Base-by-base conservation (phyloP, 2,888 invertebrate species). In the Temnothorax unifasciatus region DNA sequence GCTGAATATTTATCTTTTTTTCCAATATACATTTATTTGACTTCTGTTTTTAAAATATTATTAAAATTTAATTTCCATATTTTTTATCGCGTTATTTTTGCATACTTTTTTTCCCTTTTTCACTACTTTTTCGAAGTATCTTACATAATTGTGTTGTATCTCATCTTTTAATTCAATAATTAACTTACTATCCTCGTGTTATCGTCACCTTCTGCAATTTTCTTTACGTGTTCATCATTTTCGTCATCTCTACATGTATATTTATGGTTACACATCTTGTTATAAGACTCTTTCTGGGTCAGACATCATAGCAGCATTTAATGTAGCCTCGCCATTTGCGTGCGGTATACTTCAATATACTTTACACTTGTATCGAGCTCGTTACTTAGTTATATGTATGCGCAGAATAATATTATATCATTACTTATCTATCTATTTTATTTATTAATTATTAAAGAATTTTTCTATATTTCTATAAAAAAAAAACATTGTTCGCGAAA, bases 271-370 rank as follows among this genome's bases (percentile, higher is more conserved):
- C 15, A 44, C 64, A 64, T 44, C 44, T 64, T 44, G 44, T 64
- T 68, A 68, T 11, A 68, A 47, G 29, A 47, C 18, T 47, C 47
- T 68, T 68, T 68, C 47, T 68, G 47, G 47, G 66, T 68, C 66
- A 68, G 18, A 68, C 44, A 29, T 68, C 47, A 66, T 38, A 68
- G 47, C 5, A 68, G 47, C 64, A 44, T 66, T 66, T 66, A 66
- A 66, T 47, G 47, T 25, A 47, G 64, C 44, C 21, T 66, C 64
- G 64, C 64, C 44, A 66, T 66, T 66, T 66, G 64, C 47, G 66
- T 66, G 66, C 47, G 29, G 29, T 41, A 25, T 29, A 29, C 29
- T 61, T n/a, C 69, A 41, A 47, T 47, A 50, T 47, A 68, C 9
- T 47, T 68, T 68, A 47, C 4, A 66, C 29, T 44, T 44, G 44